Percentiles rank a stretch among this genome's conserved stretches.
Evolutionary conservation across 2,797 vertebrate genomes (phyloP).

Genomic region (Phoebastria nigripes): DNA sequence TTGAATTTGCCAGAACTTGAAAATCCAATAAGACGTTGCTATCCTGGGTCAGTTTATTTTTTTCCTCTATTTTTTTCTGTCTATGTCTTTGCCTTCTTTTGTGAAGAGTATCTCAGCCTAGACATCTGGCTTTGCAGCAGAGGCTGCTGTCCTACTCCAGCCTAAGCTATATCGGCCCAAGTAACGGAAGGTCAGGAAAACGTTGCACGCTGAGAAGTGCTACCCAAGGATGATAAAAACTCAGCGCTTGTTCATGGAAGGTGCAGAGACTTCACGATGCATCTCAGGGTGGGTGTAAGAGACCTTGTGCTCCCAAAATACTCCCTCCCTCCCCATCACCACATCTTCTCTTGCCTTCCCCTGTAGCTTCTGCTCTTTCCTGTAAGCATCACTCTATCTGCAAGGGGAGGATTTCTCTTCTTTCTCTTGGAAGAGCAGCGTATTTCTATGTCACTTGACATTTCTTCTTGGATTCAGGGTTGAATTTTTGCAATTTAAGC

Average conservation of each 20-base stretch:
- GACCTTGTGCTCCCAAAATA: background rate
- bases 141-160: background rate
- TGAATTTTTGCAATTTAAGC: background rate
- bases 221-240: background rate
- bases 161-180: background rate
- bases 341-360: background rate
- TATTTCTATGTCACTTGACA: background rate
- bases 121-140: background rate
- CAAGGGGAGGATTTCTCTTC: background rate
- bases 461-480: background rate
- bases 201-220: fast-evolving
- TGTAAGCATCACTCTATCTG: background rate
- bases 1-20: background rate
- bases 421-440: background rate
- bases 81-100: background rate
- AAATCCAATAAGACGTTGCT: background rate
- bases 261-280: background rate
- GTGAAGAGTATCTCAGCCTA: background rate
- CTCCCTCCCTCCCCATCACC: background rate
- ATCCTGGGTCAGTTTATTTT: background rate
- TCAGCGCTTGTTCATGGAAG: background rate
- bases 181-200: no score
- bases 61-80: background rate
- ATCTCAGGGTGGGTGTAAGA: background rate
- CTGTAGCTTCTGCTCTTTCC: background rate